Evolutionary conservation across 1,140 invertebrate genomes (phyloP), one percentile per base, ranked within the genome.

Genomic region (Solen grandis): DNA sequence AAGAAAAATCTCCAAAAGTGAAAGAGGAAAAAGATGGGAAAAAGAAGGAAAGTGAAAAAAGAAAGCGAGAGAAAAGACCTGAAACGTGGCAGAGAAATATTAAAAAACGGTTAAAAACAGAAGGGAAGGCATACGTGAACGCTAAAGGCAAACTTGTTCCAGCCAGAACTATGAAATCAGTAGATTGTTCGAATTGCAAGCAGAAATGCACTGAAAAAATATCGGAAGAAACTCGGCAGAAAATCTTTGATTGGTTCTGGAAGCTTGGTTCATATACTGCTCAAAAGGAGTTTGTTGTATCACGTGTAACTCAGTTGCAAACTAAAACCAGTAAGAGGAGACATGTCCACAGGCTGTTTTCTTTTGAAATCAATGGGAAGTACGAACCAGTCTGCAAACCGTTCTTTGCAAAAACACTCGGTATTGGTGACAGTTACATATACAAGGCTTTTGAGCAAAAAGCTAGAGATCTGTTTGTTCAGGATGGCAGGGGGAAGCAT

Each of bases 181-280:
- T 78, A 38, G 75, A 78, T 60, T 78, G 75, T 69, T 38, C 75
- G 5, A 78, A 66, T 35, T 78, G 75, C 60, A 78, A 78, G 41
- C 75, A 78, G 60, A 68, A 62, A 33, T 78, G 75, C 29, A 78
- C 63, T 19, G 75, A 78, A 10, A 78, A 78, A 57, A 78, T 78
- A 46, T 78, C 75, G 19, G 75, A 78, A 41, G 75, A 78, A 36
- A 69, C 63, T 2, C 57, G 75, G 35, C 65, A 78, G 54, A 78
- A 78, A 69, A 78, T 78, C 8, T 78, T 78, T 60, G 75, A 78
- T 22, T 78, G 75, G 75, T 78, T 78, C 41, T 78, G 75, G 75
- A 78, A 69, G 29, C 27, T 78, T 8, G 75, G 75, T 25, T 78
- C 75, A 29, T 78, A 78, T 35, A 78, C 75, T 5, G 75, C 75